A percentile compares a stretch with the other conserved stretches of the same genome.
These are phyloP conservation scores for Eleginops maclovinus DNA, from an alignment of 2,113 vertebrate species.

Conservation along the genomic window DNA sequence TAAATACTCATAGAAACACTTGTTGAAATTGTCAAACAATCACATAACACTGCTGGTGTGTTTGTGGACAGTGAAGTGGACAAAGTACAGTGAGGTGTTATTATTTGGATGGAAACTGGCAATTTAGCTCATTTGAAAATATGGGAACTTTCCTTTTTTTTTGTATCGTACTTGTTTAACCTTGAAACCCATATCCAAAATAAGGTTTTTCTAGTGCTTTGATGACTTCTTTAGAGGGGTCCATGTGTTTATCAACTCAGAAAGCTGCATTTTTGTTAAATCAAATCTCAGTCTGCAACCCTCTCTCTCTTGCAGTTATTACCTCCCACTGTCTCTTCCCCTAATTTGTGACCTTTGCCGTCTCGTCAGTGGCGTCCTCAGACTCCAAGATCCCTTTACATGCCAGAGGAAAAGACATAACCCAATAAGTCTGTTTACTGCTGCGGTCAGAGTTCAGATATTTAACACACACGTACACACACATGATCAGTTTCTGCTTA, in stretches of 20 bases:
- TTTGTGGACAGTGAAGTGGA: background rate
- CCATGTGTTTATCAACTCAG: constrained; percentile 13
- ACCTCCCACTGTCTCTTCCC: background rate
- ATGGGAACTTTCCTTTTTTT: background rate
- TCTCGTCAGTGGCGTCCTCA: constrained; percentile 34
- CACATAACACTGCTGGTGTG: background rate
- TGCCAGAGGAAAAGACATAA: constrained; percentile 51
- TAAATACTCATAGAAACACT: constrained; percentile 22
- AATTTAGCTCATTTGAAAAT: background rate
- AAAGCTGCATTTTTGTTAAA: constrained; percentile 5
- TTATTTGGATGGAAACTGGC: background rate
- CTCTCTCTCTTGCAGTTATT: background rate
- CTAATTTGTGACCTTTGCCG: constrained; percentile 39
- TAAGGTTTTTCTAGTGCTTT: background rate
- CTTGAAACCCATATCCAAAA: background rate
- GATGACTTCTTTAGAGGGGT: background rate
- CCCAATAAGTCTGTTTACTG: constrained; percentile 69
- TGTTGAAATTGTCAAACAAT: constrained; percentile 31
- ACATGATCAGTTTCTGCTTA: constrained; percentile 29
- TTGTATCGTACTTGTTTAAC: background rate
- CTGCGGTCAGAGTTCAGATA: constrained; percentile 64
- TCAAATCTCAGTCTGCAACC: background rate
- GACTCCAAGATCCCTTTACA: constrained; percentile 35
- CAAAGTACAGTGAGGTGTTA: background rate
- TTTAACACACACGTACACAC: constrained; percentile 59